Percentiles rank a stretch among this genome's conserved stretches.
These are phyloP conservation scores for Oryctes rhinoceros DNA, from an alignment of 1,140 invertebrate genomes.

Conservation along the genomic window DNA sequence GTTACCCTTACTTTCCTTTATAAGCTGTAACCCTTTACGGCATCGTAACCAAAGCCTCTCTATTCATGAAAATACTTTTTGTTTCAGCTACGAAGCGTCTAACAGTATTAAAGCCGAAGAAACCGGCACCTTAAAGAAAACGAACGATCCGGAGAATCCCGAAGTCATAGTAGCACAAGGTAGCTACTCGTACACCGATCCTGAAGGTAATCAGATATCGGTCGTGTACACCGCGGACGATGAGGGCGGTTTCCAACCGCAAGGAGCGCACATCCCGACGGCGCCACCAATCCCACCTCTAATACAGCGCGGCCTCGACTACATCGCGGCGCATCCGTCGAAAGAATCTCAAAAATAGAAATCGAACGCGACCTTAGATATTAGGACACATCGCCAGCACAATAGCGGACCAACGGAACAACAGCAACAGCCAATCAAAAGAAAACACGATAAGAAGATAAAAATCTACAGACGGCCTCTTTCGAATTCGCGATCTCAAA, in stretches of 20 bases:
- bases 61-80: neutral
- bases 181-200: conserved; percentile 82
- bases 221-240: conserved; percentile 83
- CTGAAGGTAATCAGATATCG: conserved; percentile 79
- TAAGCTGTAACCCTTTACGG: too few species aligned
- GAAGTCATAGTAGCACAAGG: conserved; percentile 75
- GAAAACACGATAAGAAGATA: neutral
- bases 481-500: conserved; percentile 9
- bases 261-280: conserved; percentile 76
- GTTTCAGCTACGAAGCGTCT: conserved; percentile 75
- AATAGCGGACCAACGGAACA: neutral
- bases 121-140: conserved; percentile 71
- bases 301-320: conserved; percentile 79
- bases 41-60: neutral
- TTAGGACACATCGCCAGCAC: conserved; percentile 4
- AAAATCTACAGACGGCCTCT: neutral
- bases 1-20: too few species aligned
- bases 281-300: conserved; percentile 79
- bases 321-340: conserved; percentile 62
- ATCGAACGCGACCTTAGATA: conserved; percentile 29
- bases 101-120: conserved; percentile 78
- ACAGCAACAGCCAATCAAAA: conserved; percentile 3
- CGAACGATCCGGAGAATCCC: conserved; percentile 66
- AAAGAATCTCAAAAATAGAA: conserved; percentile 40
- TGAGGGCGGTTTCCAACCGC: conserved; percentile 77